Evolutionary conservation across 2,888 invertebrate genomes (phyloP).

Genomic region (Gryllus longicercus): DNA sequence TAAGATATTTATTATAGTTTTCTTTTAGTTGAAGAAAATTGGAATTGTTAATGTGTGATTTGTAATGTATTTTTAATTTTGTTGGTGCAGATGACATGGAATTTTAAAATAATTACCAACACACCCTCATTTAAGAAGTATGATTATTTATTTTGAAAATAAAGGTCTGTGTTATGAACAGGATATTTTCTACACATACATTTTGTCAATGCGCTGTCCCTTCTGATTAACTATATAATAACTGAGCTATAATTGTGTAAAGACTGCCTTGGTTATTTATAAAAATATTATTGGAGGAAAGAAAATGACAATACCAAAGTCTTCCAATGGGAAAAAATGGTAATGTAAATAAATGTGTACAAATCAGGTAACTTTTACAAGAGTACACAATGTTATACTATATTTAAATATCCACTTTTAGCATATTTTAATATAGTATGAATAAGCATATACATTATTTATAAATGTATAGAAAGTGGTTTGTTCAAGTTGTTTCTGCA

Average conservation of each 20-base stretch:
- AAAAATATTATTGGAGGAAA: neutral
- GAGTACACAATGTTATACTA: slow-evolving; percentile 9
- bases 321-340: neutral
- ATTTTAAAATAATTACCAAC: neutral
- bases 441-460: neutral
- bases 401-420: neutral
- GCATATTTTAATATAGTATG: neutral
- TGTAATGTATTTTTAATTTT: neutral
- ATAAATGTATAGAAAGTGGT: slow-evolving; percentile 17
- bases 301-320: neutral
- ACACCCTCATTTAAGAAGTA: slow-evolving; percentile 10
- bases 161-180: slow-evolving; percentile 8
- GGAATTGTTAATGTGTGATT: too few species aligned
- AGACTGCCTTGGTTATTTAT: neutral
- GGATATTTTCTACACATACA: slow-evolving; percentile 17
- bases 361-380: slow-evolving; percentile 11
- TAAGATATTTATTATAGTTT: too few species aligned
- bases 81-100: neutral
- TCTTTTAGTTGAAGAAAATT: too few species aligned
- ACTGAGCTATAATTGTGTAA: neutral
- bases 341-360: neutral
- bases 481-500: slow-evolving; percentile 6
- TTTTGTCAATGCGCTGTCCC: slow-evolving; percentile 17
- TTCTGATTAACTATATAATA: neutral
- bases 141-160: slow-evolving; percentile 7